Evolutionary conservation across 2,113 vertebrate species (phyloP).

Genomic region (Zootoca vivipara): DNA sequence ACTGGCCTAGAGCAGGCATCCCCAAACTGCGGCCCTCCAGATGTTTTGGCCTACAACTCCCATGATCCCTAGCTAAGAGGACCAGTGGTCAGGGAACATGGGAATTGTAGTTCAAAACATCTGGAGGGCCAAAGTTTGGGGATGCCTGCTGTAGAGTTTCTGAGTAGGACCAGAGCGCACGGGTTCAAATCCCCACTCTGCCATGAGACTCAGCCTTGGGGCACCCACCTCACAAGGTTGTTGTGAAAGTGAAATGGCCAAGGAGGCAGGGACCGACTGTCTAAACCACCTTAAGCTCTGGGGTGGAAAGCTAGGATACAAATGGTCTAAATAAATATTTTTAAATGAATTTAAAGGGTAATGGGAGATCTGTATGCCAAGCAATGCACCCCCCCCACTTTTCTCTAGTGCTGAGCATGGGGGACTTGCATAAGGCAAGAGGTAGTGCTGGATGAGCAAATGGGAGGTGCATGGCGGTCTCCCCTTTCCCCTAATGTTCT

Average conservation of each 20-base stretch:
- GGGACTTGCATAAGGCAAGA: background rate
- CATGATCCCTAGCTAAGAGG: too few relatives aligned
- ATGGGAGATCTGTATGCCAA: background rate
- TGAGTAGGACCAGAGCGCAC: background rate
- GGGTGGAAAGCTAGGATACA: too few relatives aligned
- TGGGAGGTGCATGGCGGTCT: background rate
- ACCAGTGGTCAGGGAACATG: too few relatives aligned
- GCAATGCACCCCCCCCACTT: background rate
- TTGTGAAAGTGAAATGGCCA: background rate
- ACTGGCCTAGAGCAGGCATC: too few relatives aligned
- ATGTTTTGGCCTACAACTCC: too few relatives aligned
- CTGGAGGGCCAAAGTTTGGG: too few relatives aligned
- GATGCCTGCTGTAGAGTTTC: background rate
- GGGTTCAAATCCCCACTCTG: background rate
- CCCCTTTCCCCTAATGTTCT: background rate
- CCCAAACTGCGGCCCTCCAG: too few relatives aligned
- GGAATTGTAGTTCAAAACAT: too few relatives aligned
- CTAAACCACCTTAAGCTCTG: background rate
- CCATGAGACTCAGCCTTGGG: background rate
- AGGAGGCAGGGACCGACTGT: background rate
- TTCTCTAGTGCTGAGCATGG: background rate
- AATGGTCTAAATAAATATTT: background rate
- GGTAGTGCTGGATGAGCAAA: too few relatives aligned
- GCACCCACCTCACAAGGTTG: background rate
- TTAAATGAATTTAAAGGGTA: background rate